Evolutionary conservation across 2,888 invertebrate genomes (phyloP).

Genomic region (Ephialtes manifestator): DNA sequence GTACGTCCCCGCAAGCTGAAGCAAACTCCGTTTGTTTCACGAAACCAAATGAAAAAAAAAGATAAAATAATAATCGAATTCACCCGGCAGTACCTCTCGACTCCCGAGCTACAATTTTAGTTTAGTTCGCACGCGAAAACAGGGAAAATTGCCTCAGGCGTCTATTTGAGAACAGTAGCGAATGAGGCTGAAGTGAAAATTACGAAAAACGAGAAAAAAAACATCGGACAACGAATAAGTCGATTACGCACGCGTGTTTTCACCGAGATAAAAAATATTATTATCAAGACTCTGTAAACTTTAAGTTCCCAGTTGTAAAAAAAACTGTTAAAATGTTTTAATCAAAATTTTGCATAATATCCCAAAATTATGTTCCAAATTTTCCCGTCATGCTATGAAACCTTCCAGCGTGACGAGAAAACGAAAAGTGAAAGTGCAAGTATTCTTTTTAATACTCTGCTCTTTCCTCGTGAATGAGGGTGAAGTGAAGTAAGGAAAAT

Average conservation of each 20-base stretch:
- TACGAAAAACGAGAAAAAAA: too few relatives aligned
- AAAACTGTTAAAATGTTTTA: background rate
- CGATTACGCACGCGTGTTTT: conserved; percentile 26
- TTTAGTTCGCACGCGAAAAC: conserved; percentile 4
- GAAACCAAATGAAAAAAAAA: background rate
- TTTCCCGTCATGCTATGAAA: background rate
- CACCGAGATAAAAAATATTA: background rate
- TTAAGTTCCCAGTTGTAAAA: background rate
- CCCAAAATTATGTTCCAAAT: background rate
- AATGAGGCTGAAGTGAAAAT: background rate
- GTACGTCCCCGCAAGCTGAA: background rate
- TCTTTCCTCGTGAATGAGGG: background rate
- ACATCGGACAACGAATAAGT: background rate
- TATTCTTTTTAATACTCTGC: background rate
- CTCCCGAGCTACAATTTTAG: background rate
- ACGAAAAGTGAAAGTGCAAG: background rate
- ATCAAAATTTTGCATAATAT: background rate
- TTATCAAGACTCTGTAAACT: background rate
- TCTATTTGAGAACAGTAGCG: background rate
- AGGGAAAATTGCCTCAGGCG: background rate
- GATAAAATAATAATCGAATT: conserved; percentile 1
- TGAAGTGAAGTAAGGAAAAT: conserved; percentile 41
- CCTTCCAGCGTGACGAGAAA: background rate
- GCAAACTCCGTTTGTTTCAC: background rate
- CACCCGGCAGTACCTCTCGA: conserved; percentile 2